Evolutionary conservation across 2,113 vertebrate species (phyloP), one percentile per base, ranked within the genome.

Genomic region (Callipepla squamata): DNA sequence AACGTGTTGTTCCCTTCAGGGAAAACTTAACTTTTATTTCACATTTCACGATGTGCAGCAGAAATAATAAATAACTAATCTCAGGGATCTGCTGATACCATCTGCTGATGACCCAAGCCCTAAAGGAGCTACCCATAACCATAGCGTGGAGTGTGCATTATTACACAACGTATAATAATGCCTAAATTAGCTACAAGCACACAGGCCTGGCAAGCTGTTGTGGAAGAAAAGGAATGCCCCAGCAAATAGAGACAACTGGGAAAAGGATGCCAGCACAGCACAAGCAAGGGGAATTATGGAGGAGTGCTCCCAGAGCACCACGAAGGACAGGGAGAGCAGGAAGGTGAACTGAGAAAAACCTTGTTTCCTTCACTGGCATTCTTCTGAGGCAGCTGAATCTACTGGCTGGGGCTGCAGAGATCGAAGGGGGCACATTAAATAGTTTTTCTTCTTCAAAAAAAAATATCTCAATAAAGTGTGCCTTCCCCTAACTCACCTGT

Each of bases 1-100:
- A 86, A 80, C 1, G 7, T 2, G 7, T 10, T 0, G 3, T 16
- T n/a, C 19, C 3, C 30, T 57, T 7, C 8, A 65, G 20, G 13
- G 68, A 5, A 77, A 57, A 23, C 9, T 53, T 25, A 76, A 59
- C 19, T 63, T 78, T 1, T 6, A 42, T 16, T n/a, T 50, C 58
- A n/a, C 6, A 11, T 45, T 82, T 84, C 32, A 16, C 40, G 72
- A 32, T 1, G 15, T 20, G 20, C 50, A 50, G 76, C 23, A 53
- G 53, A 78, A 30, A 55, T 25, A 4, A 58, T 40, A 76, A 53
- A 42, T 2, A 50, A 57, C 30, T 63, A 45, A 76, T 21, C 7
- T 28, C 0, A 53, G 36, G 26, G 40, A 62, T 73, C 50, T 81
- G 21, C 47, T 84, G 21, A 62, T 15, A 11, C 50, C 19, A 11